phyloP scores from a whole-genome alignment of 2,797 vertebrate species.

The Intellagama lesueurii region DNA sequence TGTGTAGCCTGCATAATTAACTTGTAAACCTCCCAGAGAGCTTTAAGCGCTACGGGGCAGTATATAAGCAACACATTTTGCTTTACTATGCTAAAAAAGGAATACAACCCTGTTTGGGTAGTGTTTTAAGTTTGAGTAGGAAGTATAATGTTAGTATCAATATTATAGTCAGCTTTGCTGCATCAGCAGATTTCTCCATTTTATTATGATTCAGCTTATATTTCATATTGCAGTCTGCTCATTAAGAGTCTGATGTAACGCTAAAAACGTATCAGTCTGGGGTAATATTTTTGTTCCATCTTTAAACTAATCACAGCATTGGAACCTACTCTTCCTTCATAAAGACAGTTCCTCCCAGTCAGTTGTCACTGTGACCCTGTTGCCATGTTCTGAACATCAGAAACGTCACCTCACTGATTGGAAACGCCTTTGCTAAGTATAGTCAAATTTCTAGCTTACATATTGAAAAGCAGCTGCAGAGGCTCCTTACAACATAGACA shows the following conservation, averaged over 20 bases:
- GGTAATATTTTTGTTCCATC: background rate
- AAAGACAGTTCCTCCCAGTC: background rate
- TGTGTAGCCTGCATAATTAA: too few relatives aligned
- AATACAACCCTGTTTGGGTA: background rate
- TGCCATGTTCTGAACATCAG: background rate
- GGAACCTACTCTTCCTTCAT: background rate
- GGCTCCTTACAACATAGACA: background rate
- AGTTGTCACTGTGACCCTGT: background rate
- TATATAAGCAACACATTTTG: too few relatives aligned
- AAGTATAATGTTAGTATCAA: background rate
- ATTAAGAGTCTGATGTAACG: background rate
- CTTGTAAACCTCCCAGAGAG: too few relatives aligned
- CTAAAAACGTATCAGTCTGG: background rate
- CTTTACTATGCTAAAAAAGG: too few relatives aligned
- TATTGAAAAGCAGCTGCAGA: background rate
- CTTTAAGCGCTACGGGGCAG: too few relatives aligned
- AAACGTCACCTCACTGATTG: background rate
- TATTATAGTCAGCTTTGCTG: background rate
- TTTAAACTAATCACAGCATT: background rate
- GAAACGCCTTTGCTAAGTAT: background rate
- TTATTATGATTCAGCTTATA: background rate
- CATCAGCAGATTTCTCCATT: background rate
- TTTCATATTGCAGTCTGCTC: background rate
- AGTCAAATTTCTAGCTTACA: background rate
- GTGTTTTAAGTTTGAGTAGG: background rate